A percentile compares a stretch with the other conserved stretches of the same genome.
Evolutionary conservation across 2,888 invertebrate genomes (phyloP).

Genomic region (Drosophila fungiperda): DNA sequence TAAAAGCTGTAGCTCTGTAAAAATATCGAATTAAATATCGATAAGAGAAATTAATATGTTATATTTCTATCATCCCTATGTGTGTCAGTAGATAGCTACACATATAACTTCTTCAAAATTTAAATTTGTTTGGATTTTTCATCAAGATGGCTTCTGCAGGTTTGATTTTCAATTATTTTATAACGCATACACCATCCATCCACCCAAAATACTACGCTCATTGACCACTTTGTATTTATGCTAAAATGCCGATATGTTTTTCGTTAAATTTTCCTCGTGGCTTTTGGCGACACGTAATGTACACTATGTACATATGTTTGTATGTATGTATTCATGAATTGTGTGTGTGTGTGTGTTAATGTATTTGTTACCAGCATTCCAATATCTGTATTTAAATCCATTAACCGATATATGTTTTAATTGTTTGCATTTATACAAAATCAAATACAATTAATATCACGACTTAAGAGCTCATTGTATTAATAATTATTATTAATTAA

Average conservation of each 20-base stretch:
- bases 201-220: neutral
- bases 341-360: neutral
- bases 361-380: conserved; percentile 4
- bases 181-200: neutral
- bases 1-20: neutral
- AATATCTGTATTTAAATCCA: neutral
- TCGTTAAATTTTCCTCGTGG: conserved; percentile 39
- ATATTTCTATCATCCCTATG: conserved; percentile 13
- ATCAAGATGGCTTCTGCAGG: conserved; percentile 91
- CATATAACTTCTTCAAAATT: conserved; percentile 65
- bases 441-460: neutral
- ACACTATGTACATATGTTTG: conserved; percentile 15
- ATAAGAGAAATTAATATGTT: conserved; percentile 30
- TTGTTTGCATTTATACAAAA: neutral
- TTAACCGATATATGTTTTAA: neutral
- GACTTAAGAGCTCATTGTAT: neutral
- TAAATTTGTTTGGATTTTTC: conserved; percentile 76
- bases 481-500: neutral
- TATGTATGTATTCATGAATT: conserved; percentile 4
- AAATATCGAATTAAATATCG: conserved; percentile 17
- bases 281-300: conserved; percentile 60
- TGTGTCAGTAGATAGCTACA: conserved; percentile 48
- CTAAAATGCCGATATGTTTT: neutral
- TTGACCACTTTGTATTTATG: neutral
- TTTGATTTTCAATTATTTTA: conserved; percentile 86